These are phyloP conservation scores for Coracopsis vasa DNA, from an alignment of 2,113 vertebrate genomes.

Conservation along the genomic window DNA sequence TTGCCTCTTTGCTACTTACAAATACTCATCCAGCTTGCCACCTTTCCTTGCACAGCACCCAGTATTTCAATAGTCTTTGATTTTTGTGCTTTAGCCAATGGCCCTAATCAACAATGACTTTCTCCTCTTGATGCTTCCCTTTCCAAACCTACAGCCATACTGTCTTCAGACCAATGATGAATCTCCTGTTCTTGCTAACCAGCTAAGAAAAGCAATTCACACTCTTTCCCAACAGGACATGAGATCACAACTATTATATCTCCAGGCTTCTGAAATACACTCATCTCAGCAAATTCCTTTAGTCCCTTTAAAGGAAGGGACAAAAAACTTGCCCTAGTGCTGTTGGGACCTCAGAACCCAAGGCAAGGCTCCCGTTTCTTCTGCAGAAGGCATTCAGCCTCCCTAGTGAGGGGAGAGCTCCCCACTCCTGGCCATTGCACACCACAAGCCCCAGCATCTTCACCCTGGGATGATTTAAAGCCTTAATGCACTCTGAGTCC, in stretches of 20 bases:
- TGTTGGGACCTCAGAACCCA: not conserved
- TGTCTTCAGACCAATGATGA: not conserved
- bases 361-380: not conserved
- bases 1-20: not conserved
- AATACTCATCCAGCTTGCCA: rapidly evolving
- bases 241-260: not conserved
- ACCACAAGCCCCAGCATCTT: rapidly evolving
- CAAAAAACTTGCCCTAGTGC: not conserved
- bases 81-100: not conserved
- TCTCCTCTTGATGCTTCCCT: not conserved
- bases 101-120: not conserved
- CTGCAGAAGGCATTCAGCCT: not conserved
- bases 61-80: not conserved
- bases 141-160: not conserved
- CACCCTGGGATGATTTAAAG: not conserved
- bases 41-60: not conserved
- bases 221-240: not conserved
- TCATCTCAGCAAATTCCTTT: not conserved
- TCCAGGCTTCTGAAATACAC: not conserved
- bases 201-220: not conserved
- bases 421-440: not conserved
- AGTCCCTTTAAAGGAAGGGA: not conserved
- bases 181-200: not conserved
- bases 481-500: not conserved
- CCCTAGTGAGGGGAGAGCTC: not conserved